These are phyloP conservation scores for Channallabes apus DNA, from an alignment of 2,797 vertebrate species.

Conservation along the genomic window DNA sequence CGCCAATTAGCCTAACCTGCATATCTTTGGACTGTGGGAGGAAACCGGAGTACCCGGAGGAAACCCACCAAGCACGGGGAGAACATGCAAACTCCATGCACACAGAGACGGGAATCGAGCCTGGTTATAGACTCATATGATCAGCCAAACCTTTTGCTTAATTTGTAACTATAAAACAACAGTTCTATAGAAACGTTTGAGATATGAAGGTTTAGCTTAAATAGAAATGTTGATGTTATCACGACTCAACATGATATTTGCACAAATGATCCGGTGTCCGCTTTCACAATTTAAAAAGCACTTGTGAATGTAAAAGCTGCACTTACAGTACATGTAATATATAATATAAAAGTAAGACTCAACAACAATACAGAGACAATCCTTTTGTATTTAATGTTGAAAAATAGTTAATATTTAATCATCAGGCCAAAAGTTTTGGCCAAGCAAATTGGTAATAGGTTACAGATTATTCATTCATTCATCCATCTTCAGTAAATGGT, in stretches of 20 bases:
- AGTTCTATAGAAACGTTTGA: neutral
- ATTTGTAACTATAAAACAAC: neutral
- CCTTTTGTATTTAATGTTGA: neutral
- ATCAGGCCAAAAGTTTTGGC: neutral
- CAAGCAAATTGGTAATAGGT: neutral
- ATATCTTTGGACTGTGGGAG: no score
- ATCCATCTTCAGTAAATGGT: neutral
- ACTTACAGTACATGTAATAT: neutral
- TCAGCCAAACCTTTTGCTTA: neutral
- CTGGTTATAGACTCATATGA: no score
- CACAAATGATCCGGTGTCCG: neutral
- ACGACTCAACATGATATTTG: neutral
- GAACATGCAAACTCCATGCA: no score
- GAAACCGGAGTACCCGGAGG: no score
- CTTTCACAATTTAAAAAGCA: neutral
- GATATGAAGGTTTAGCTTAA: neutral
- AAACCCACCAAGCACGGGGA: no score
- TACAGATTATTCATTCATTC: neutral
- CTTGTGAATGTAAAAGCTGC: neutral
- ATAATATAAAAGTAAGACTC: neutral
- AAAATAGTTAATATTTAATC: neutral
- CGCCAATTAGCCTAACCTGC: no score
- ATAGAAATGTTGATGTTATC: neutral
- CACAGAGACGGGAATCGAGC: no score
- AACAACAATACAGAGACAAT: neutral